Percentiles rank a stretch among this genome's conserved stretches.
phyloP scores from a whole-genome alignment of 2,113 vertebrate genomes.

The Tachysurus fulvidraco region DNA sequence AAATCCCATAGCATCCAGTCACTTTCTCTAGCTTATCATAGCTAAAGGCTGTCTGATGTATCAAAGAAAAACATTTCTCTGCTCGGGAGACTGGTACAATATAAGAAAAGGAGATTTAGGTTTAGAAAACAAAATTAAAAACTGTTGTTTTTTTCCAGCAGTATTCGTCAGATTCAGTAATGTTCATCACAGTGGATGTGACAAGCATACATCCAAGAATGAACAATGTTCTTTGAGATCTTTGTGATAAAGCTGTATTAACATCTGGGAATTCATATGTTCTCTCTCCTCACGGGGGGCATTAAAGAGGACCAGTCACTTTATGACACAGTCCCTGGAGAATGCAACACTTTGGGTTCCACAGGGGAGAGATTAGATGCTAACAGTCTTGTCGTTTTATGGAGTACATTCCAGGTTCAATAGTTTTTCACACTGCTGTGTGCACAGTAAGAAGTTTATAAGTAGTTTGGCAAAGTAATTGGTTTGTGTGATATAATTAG shows the following conservation, averaged over 20 bases:
- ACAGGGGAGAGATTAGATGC: neutral
- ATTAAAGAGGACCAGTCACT: slow-evolving; percentile 9
- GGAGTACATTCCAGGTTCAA: neutral
- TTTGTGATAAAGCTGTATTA: neutral
- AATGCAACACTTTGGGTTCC: neutral
- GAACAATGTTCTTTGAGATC: neutral
- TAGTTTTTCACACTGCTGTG: neutral
- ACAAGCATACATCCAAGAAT: neutral
- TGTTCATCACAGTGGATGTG: neutral
- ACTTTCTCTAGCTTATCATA: slow-evolving; percentile 1
- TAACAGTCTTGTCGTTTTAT: neutral
- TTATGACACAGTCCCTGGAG: slow-evolving; percentile 13
- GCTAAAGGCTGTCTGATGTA: slow-evolving; percentile 21
- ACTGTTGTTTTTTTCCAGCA: neutral
- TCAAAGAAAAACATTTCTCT: slow-evolving; percentile 17
- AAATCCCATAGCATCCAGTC: slow-evolving; percentile 12
- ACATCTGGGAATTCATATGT: slow-evolving; percentile 12
- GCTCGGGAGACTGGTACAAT: neutral
- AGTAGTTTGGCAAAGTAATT: neutral
- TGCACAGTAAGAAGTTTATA: neutral
- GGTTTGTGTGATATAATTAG: neutral
- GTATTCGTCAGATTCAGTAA: slow-evolving; percentile 5
- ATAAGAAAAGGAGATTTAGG: slow-evolving; percentile 16
- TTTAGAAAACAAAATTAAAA: slow-evolving; percentile 5
- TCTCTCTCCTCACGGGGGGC: neutral